A percentile compares a stretch with the other conserved stretches of the same genome.
phyloP scores from a whole-genome alignment of 2,113 vertebrate species.

The Triplophysa dalaica region DNA sequence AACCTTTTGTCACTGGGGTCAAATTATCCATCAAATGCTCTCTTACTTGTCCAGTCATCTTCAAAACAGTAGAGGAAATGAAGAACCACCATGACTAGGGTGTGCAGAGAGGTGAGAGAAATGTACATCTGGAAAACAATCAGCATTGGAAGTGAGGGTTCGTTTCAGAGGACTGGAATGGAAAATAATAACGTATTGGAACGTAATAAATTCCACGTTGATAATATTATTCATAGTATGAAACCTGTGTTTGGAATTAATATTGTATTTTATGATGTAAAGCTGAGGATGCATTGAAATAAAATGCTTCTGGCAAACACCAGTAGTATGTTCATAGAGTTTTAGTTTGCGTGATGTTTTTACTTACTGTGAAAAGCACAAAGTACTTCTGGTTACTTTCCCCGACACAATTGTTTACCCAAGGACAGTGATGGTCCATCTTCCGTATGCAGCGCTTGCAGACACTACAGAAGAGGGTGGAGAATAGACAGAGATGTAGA shows the following conservation, averaged over 20 bases:
- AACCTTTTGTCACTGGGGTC: neutral
- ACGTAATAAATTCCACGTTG: too few relatives aligned
- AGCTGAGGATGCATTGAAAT: neutral
- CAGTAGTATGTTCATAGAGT: neutral
- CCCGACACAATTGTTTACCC: slow-evolving; percentile 99
- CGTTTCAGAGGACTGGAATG: neutral
- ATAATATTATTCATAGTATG: too few relatives aligned
- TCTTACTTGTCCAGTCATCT: slow-evolving; percentile 98
- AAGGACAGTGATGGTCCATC: slow-evolving; percentile 99
- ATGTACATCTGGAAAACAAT: slow-evolving; percentile 92
- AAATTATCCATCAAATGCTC: neutral
- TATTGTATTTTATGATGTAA: too few relatives aligned
- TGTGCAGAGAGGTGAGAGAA: slow-evolving; percentile 91
- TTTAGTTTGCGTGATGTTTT: neutral
- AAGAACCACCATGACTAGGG: slow-evolving; percentile 93
- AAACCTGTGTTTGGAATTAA: too few relatives aligned
- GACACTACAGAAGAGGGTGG: slow-evolving; percentile 74
- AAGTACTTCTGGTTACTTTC: slow-evolving; percentile 99
- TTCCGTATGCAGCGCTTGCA: slow-evolving; percentile 97
- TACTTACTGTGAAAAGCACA: slow-evolving; percentile 98
- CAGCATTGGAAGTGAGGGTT: slow-evolving; percentile 44
- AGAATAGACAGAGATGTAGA: neutral
- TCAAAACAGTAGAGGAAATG: slow-evolving; percentile 98
- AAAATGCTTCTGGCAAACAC: neutral
- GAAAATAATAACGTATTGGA: neutral